phyloP scores from a whole-genome alignment of 2,113 vertebrate species.

The Prolemur simus region DNA sequence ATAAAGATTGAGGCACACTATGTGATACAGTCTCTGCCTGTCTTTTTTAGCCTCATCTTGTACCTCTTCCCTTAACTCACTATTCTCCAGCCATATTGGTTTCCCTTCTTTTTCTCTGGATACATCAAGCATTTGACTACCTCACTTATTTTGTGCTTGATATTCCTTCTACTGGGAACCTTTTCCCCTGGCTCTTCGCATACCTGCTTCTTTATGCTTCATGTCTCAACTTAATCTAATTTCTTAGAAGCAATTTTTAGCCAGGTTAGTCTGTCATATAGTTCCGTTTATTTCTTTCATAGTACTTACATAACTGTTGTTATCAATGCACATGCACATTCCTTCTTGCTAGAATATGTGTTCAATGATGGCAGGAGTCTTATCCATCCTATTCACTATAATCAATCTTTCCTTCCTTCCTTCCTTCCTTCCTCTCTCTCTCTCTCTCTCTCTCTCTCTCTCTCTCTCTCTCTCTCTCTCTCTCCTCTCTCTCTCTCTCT shows the following conservation, averaged over 20 bases:
- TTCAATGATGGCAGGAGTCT: not conserved
- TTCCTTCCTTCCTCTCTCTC: too few relatives aligned
- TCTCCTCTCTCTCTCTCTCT: too few relatives aligned
- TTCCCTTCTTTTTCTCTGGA: not conserved
- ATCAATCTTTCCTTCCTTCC: too few relatives aligned
- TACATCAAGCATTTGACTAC: not conserved
- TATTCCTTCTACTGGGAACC: not conserved
- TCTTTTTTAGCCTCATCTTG: not conserved
- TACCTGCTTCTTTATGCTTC: not conserved
- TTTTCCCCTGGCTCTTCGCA: not conserved
- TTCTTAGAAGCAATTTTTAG: not conserved
- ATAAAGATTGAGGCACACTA: not conserved
- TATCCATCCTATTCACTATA: not conserved
- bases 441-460: too few relatives aligned
- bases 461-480: too few relatives aligned
- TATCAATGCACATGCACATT: not conserved
- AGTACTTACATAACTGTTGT: not conserved
- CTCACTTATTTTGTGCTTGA: not conserved
- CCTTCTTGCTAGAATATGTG: not conserved
- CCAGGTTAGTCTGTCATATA: not conserved
- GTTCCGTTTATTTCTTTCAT: constrained; percentile 24
- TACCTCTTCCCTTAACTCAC: not conserved
- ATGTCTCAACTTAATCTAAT: not conserved
- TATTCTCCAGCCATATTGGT: not conserved
- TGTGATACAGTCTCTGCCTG: not conserved